Evolutionary conservation across 2,797 vertebrate species (phyloP), one percentile per base, ranked within the genome.

Genomic region (Sus cebifrons): DNA sequence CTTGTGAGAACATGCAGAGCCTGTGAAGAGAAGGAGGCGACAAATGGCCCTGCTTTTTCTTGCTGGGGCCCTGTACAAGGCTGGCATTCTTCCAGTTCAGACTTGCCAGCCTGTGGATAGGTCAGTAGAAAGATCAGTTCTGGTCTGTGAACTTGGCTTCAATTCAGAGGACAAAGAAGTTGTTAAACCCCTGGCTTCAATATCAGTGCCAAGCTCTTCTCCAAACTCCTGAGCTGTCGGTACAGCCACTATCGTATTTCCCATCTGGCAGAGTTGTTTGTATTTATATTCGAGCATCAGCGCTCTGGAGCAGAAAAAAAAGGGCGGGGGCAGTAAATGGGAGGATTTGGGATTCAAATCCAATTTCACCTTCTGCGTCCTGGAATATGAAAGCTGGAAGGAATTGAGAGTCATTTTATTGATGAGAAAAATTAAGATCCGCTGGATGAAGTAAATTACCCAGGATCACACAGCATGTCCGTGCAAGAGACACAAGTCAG

Each of bases 51-150:
- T 6, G 5, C 17, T 36, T 58, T 32, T 17, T 11, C 29, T 20
- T n/a, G 2, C 21, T 7, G 56, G 40, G 9, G 14, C 16, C 27
- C n/a, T 20, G 11, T 5, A 0, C 23, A 23, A 29, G n/a, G 18
- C 18, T 4, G 17, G 75, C 36, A 20, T 18, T 29, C 32, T 52
- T 11, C 12, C 65, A 3, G 11, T 18, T 68, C 65, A 20, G 15
- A 32, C 36, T 18, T 60, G 8, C 14, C 40, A 73, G 36, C 16
- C 8, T 25, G 23, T 3, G 21, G 23, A 0, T 1, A 16, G 16
- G 10, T 68, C 58, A 15, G 65, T 4, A 23, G 20, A 27, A 56
- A 20, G 29, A 23, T 18, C 14, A 25, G 65, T 5, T 49, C 23
- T 65, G n/a, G 20, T 49, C 36, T 75, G 8, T 12, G 16, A 23